Evolutionary conservation across 2,888 invertebrate genomes (phyloP), one percentile per base, ranked within the genome.

Genomic region (Maniola hyperantus): DNA sequence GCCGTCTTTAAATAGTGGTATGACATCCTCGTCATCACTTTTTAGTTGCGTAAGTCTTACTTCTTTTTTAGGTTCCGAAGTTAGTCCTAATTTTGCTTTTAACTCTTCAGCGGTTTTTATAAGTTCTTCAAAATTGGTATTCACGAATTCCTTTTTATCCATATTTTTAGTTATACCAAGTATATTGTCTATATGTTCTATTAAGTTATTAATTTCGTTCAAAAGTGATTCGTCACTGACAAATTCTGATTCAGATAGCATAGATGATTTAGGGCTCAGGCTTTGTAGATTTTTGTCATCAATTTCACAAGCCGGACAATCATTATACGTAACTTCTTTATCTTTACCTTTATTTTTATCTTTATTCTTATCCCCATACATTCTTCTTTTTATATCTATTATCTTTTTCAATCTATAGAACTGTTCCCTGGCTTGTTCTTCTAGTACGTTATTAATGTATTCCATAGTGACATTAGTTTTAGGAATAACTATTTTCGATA

Each of bases 391-490:
- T 5, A 75, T 69, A 42, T 77, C 71, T 26, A 79, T 59, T 5
- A 82, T 73, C 63, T 76, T 79, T 72, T 82, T 82, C 0, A 81
- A 53, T 72, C 82, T 75, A 55, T 73, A 82, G 42, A 79, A 80
- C 7, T 83, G 79, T 53, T 83, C 81, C 72, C 83, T 77, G 0
- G 72, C 79, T 6, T 71, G 57, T 65, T 83, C 83, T 66, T 83
- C 81, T 18, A 84, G 44, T 67, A 79, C 77, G 13, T 70, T 66
- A 10, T 72, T 50, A 48, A 83, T 82, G 46, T 83, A 83, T 6
- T 48, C 62, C 39, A 80, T 74, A 0, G 79, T 81, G 1, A 72
- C 70, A 33, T 71, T 65, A 5, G 78, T 77, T 73, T 74, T 79
- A 6, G 83, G 83, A 64, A 82, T 76, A 5, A 83, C 76, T n/a